A percentile compares a stretch with the other conserved stretches of the same genome.
These are phyloP conservation scores for Garrulus glandarius DNA, from an alignment of 2,797 vertebrate genomes.

Conservation along the genomic window DNA sequence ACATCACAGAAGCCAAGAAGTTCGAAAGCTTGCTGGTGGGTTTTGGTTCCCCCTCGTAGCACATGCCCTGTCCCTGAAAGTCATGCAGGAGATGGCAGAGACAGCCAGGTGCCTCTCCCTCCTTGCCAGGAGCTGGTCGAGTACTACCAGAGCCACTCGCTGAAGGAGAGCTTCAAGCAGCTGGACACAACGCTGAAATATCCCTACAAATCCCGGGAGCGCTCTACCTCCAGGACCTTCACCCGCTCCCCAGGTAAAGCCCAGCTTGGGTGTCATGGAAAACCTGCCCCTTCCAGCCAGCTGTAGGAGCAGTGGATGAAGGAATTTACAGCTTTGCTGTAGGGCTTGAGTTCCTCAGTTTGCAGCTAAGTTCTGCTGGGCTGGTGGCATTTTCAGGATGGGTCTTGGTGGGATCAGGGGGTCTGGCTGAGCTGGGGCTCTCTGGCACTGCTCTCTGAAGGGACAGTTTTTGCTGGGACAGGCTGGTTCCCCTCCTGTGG, in stretches of 20 bases:
- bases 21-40: slow-evolving; percentile 93
- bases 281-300: not conserved
- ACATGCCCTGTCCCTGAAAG: rapidly evolving
- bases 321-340: not conserved
- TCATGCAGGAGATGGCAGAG: not conserved
- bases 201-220: slow-evolving; percentile 92
- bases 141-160: slow-evolving; percentile 94
- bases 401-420: rapidly evolving
- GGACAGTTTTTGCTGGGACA: not conserved
- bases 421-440: not conserved
- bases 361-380: rapidly evolving
- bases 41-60: not conserved
- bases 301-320: rapidly evolving
- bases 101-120: not conserved
- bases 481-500: not conserved
- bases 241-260: slow-evolving; percentile 88
- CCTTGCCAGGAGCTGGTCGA: slow-evolving; percentile 83
- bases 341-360: not conserved
- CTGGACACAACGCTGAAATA: slow-evolving; percentile 92
- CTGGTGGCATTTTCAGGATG: not conserved
- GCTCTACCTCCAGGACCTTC: slow-evolving; percentile 81
- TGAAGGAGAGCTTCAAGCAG: slow-evolving; percentile 98
- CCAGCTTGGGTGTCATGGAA: rapidly evolving
- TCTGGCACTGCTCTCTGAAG: not conserved
- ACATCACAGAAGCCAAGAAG: slow-evolving; percentile 98